Evolutionary conservation across 1,140 invertebrate species (phyloP).

Genomic region (Lepidotrigona ventralis): DNA sequence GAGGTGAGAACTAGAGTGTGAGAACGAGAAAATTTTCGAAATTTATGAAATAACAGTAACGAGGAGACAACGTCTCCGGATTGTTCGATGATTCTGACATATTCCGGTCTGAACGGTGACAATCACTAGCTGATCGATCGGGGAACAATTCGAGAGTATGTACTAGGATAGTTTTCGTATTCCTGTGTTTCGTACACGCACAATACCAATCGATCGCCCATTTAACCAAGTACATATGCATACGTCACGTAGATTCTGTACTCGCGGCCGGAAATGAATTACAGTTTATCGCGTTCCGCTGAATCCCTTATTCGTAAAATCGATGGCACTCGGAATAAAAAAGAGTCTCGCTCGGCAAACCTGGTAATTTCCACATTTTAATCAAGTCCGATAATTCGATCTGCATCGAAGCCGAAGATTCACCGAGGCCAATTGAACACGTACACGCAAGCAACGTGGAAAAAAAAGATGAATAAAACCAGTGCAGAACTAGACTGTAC

Average conservation of each 20-base stretch:
- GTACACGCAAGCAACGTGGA: not conserved
- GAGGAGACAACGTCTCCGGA: not conserved
- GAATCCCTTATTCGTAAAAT: not conserved
- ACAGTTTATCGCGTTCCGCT: not conserved
- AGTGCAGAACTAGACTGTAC: too few species aligned
- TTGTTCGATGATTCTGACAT: not conserved
- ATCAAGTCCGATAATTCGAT: conserved; percentile 27
- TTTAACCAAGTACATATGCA: not conserved
- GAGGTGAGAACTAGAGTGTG: too few species aligned
- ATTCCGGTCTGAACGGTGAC: not conserved
- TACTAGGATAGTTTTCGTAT: not conserved
- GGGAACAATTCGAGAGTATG: not conserved
- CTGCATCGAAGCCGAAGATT: not conserved
- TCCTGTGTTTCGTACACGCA: not conserved
- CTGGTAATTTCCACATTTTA: conserved; percentile 23
- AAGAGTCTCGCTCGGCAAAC: not conserved
- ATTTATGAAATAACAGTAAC: not conserved
- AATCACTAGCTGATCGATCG: not conserved
- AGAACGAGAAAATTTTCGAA: not conserved
- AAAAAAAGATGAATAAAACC: not conserved
- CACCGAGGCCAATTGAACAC: not conserved
- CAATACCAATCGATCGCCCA: not conserved
- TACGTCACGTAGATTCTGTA: not conserved
- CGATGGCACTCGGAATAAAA: not conserved
- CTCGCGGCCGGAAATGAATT: not conserved